Evolutionary conservation across 2,113 vertebrate species (phyloP), one percentile per base, ranked within the genome.

Genomic region (Pelobates fuscus): DNA sequence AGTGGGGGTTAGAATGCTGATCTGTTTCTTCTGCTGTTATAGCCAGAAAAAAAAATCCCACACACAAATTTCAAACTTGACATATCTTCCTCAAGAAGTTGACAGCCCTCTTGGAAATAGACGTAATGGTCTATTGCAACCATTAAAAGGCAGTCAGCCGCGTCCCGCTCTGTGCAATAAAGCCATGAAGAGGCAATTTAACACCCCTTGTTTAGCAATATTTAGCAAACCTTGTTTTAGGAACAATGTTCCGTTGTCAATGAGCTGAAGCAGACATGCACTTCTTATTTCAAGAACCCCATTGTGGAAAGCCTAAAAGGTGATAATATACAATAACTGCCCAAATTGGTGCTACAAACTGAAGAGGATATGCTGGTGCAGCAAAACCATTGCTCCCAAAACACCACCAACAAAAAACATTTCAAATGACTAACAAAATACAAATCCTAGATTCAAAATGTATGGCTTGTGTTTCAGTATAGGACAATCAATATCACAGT

Each of bases 151-250:
- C 54, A 67, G 63, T 59, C 72, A 60, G 63, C 32, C 43, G 27
- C 54, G 57, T 75, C 54, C 26, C 23, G 24, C 37, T 23, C 54
- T 46, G 3, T 60, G 72, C 54, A 67, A 75, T 67, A 60, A 75
- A 67, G 72, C 21, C 63, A 67, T 59, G 43, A 75, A 67, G 41
- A 37, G 41, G 63, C 64, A 67, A 67, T 75, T 75, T 67, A 67
- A 60, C 72, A 59, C 54, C 72, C 52, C 63, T 75, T 75, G 63
- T 75, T 75, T 75, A 67, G 52, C 63, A 67, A 67, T 75, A 75
- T 67, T 67, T 67, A 75, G 20, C 24, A 55, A 37, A 20, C 54
- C 14, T 25, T 32, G 11, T 43, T 32, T 57, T 41, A 32, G 20
- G 25, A 70, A 57, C 67, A 57, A 70, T 25, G 67, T 24, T 24